Evolutionary conservation across 2,113 vertebrate genomes (phyloP).

Genomic region (Leptosomus discolor): DNA sequence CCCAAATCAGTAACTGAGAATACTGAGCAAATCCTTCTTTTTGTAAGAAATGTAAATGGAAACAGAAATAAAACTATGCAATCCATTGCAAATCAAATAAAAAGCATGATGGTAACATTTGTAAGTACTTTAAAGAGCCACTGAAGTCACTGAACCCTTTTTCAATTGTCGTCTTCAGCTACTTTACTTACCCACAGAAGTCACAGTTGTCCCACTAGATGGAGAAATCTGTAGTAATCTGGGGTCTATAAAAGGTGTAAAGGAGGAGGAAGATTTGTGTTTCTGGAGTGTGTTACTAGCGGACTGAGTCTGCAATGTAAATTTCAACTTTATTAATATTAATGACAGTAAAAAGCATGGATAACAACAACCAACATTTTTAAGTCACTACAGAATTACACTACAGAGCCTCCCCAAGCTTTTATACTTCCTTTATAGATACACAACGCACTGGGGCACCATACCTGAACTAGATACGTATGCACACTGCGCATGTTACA

Average conservation of each 20-base stretch:
- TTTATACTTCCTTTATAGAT: background rate
- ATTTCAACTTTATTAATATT: slow-evolving; percentile 79
- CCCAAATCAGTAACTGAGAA: background rate
- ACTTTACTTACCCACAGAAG: slow-evolving; percentile 89
- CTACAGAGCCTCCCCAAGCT: slow-evolving; percentile 16
- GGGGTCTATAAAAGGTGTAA: slow-evolving; percentile 99
- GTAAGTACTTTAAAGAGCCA: background rate
- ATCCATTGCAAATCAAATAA: slow-evolving; percentile 33
- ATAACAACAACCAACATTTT: slow-evolving; percentile 60
- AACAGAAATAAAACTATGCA: slow-evolving; percentile 43
- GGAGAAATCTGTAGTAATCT: slow-evolving; percentile 98
- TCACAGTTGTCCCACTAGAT: slow-evolving; percentile 93
- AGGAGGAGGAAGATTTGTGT: slow-evolving; percentile 99
- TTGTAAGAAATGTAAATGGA: slow-evolving; percentile 52
- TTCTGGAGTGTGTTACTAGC: slow-evolving; percentile 99
- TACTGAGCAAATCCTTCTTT: background rate
- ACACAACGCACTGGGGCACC: background rate
- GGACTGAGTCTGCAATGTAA: slow-evolving; percentile 91
- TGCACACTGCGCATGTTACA: background rate
- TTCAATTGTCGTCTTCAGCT: background rate
- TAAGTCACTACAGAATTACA: slow-evolving; percentile 6
- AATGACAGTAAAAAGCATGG: slow-evolving; percentile 62
- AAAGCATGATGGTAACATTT: background rate
- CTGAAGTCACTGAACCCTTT: background rate
- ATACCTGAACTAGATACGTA: background rate